Conservation (phyloP, 2,888 invertebrate species). For the Plebejus anna region DNA sequence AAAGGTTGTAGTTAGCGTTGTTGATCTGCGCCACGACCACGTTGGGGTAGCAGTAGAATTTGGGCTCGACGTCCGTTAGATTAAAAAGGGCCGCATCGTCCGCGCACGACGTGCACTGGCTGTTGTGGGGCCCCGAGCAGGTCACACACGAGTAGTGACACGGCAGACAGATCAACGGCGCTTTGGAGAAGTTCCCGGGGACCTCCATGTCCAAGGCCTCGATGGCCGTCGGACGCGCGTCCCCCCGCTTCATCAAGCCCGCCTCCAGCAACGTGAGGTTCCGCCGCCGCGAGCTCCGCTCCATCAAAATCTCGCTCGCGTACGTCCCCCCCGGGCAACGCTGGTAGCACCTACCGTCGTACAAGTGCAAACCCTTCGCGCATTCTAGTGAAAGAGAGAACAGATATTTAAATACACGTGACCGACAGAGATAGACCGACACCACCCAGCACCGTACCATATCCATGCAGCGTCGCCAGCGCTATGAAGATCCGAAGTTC, state of each 20-base stretch:
- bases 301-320: slow-evolving; percentile 62
- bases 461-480: slow-evolving; percentile 70
- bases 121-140: slow-evolving; percentile 84
- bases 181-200: slow-evolving; percentile 45
- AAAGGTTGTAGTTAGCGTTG: slow-evolving; percentile 63
- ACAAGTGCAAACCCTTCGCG: slow-evolving; percentile 79
- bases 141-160: slow-evolving; percentile 88
- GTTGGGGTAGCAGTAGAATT: slow-evolving; percentile 74
- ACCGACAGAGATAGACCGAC: slow-evolving; percentile 53
- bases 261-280: slow-evolving; percentile 62
- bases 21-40: slow-evolving; percentile 65
- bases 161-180: slow-evolving; percentile 76
- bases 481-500: slow-evolving; percentile 55
- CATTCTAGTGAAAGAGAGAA: slow-evolving; percentile 83
- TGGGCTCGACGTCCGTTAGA: slow-evolving; percentile 59
- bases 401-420: slow-evolving; percentile 55
- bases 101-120: slow-evolving; percentile 84
- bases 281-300: slow-evolving; percentile 64
- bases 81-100: slow-evolving; percentile 81
- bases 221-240: slow-evolving; percentile 44
- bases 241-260: slow-evolving; percentile 55
- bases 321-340: slow-evolving; percentile 79
- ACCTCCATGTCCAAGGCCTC: slow-evolving; percentile 66
- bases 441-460: slow-evolving; percentile 71
- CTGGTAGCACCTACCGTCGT: slow-evolving; percentile 80